Evolutionary conservation across 2,797 vertebrate species (phyloP), one percentile per base, ranked within the genome.

Genomic region (Babyrousa celebensis): DNA sequence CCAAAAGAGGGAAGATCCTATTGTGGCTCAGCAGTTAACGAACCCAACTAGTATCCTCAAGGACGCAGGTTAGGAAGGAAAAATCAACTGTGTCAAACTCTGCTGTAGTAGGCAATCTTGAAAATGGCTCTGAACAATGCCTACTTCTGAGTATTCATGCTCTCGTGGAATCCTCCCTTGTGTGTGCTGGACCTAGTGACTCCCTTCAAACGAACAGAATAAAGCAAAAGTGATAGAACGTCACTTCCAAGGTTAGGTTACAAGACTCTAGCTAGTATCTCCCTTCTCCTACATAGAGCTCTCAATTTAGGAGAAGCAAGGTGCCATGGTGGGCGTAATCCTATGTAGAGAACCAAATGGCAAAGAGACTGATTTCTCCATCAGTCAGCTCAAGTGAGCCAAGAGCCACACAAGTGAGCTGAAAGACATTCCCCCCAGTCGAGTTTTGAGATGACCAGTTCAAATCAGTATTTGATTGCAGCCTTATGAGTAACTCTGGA

Each of bases 151-250:
- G 32, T 68, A 79, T 18, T 90, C 23, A 40, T 4, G 27, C 48
- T 72, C 20, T 36, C 91, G 27, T 75, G 77, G 80, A 87, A 78
- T 25, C 36, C 23, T 40, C 1, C 16, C 43, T 54, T 63, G 40
- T 43, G 18, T 63, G 17, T 74, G 48, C 18, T 70, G 23, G 63
- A 90, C 27, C 63, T 21, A 84, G 54, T 71, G 32, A 87, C 58
- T 58, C 54, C 12, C 48, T 85, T 92, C 68, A 77, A 89, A 75
- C 20, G 9, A 85, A 96, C 18, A 92, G 21, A 79, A 95, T 23
- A 85, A 25, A 25, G 62, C 60, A 89, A 63, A 87, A 72, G 27
- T 75, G 20, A 88, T 1, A 83, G 21, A 67, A 58, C 29, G 60
- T 70, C 82, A 79, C 54, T 89, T 89, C 48, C 12, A 40, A 94